Percentiles rank a stretch among this genome's conserved stretches.
Conservation (phyloP, 2,888 invertebrate species). For the Acanthopleura granulata region DNA sequence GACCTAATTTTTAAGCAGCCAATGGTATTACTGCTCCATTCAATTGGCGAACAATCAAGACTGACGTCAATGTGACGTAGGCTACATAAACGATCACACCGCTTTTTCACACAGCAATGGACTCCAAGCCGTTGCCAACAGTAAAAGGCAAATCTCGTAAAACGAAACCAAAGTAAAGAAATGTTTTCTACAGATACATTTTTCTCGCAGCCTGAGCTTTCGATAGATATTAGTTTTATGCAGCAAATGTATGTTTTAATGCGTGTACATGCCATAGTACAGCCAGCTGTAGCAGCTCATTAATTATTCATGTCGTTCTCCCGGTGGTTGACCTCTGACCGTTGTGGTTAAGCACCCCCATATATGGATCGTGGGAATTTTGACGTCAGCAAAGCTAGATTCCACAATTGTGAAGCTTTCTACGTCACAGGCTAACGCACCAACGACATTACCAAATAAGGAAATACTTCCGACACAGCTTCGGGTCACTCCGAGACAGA, state of each 20-base stretch:
- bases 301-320: conserved; percentile 23
- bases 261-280: not conserved
- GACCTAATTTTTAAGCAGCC: conserved; percentile 41
- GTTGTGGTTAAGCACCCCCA: conserved; percentile 50
- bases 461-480: conserved; percentile 30
- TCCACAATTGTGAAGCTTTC: conserved; percentile 30
- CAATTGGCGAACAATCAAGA: conserved; percentile 6
- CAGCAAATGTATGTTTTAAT: not conserved
- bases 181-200: not conserved
- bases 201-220: not conserved
- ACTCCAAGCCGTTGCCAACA: not conserved
- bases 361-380: conserved; percentile 53
- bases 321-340: conserved; percentile 34
- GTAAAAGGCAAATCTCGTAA: not conserved
- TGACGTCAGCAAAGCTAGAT: conserved; percentile 31
- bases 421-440: conserved; percentile 27
- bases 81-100: conserved; percentile 15
- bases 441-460: conserved; percentile 41
- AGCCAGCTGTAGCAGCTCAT: conserved; percentile 25
- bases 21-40: conserved; percentile 36
- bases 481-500: not conserved
- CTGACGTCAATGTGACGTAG: conserved; percentile 41
- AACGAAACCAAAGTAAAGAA: not conserved
- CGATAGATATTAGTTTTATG: not conserved
- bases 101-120: not conserved